phyloP scores from a whole-genome alignment of 2,888 invertebrate genomes.

The Sarcophaga caerulescens region DNA sequence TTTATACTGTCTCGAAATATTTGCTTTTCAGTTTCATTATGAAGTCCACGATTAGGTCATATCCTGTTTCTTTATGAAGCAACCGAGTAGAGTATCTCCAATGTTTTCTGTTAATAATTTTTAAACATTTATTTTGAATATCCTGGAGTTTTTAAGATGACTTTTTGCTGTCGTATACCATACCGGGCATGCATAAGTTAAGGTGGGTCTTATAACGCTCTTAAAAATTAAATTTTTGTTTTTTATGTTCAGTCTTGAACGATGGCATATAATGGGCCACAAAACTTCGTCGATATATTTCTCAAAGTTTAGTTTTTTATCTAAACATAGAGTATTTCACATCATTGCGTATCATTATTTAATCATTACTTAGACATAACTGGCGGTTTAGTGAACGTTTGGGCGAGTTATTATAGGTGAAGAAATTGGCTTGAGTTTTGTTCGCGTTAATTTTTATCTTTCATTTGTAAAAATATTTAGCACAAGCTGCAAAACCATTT shows the following conservation, averaged over 20 bases:
- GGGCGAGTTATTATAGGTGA: conserved; percentile 10
- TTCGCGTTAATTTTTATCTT: too few species aligned
- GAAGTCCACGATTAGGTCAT: background rate
- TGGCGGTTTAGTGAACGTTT: background rate
- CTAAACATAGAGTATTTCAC: background rate
- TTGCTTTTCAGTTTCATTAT: conserved; percentile 11
- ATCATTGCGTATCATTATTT: background rate
- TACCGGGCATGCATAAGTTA: conserved; percentile 15
- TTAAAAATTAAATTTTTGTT: too few species aligned
- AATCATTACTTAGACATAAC: background rate
- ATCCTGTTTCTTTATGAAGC: background rate
- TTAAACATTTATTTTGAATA: conserved; percentile 27
- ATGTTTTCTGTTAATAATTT: conserved; percentile 18
- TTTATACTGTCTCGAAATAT: background rate
- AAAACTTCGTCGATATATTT: background rate
- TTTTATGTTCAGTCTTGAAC: too few species aligned
- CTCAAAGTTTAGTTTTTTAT: conserved; percentile 1
- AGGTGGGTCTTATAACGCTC: too few species aligned
- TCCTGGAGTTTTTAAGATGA: background rate
- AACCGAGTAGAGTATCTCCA: conserved; percentile 22
- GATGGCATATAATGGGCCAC: background rate
- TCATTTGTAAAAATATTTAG: conserved; percentile 14
- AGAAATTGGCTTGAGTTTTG: too few species aligned
- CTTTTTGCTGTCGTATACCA: conserved; percentile 26
- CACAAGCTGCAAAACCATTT: background rate